A percentile compares a stretch with the other conserved stretches of the same genome.
phyloP scores from a whole-genome alignment of 2,797 vertebrate genomes.

The Gymnothorax javanicus region DNA sequence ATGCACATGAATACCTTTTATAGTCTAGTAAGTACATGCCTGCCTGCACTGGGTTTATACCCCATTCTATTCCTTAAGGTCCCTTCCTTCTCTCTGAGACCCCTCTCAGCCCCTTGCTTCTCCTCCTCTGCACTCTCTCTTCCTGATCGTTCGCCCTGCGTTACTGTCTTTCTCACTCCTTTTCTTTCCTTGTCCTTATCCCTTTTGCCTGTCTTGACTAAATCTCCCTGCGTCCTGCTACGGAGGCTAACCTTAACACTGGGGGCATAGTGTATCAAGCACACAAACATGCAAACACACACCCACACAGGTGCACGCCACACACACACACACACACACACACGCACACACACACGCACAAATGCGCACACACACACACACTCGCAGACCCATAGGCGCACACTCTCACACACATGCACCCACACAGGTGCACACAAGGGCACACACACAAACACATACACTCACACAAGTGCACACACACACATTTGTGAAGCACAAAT shows the following conservation, averaged over 20 bases:
- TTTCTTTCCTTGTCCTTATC: neutral
- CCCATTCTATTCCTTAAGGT: conserved; percentile 29
- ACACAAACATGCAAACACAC: neutral
- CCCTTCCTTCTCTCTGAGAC: conserved; percentile 24
- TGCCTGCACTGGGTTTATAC: conserved; percentile 24
- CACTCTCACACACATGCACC: neutral
- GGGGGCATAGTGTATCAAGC: neutral
- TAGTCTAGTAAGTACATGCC: conserved; percentile 11
- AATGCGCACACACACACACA: neutral
- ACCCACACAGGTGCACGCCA: neutral
- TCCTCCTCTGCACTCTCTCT: conserved; percentile 27
- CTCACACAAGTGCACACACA: neutral
- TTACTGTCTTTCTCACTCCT: neutral
- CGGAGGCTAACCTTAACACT: neutral
- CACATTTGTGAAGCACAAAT: neutral
- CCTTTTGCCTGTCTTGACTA: conserved; percentile 2
- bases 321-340: neutral
- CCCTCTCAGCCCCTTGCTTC: neutral
- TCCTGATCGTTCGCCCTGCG: conserved; percentile 2
- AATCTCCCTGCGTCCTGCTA: neutral
- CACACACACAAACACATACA: neutral
- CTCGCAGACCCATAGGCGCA: neutral
- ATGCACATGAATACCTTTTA: conserved; percentile 26
- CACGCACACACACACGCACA: neutral
- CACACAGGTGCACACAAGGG: neutral